Base-by-base conservation (phyloP, 2,113 vertebrate genomes). In the Toxostoma redivivum region DNA sequence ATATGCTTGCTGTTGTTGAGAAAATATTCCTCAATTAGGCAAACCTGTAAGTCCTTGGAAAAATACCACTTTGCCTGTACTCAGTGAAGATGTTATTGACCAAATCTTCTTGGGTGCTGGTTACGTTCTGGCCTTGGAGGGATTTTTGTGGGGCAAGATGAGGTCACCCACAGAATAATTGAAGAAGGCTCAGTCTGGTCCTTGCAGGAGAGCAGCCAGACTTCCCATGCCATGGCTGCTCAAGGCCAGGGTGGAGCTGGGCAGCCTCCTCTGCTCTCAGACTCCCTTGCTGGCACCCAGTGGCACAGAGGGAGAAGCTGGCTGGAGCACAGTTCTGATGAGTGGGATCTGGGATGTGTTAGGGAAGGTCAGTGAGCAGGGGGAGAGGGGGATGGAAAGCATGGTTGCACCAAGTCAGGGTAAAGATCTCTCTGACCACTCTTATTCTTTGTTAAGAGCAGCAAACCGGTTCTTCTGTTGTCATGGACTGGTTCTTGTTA, bases 21-120 rank as follows among this genome's bases (percentile, higher is more conserved):
- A 91, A 93, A 85, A 88, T 82, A 62, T 57, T 84, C 70, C 81
- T 57, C 77, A 91, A 54, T 94, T 58, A 95, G 69, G 56, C 60
- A 81, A 92, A 80, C 54, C 61, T 58, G 8, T 8, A 48, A 76
- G 42, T 71, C 53, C 57, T 58, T 72, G 70, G 84, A 71, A 89
- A 91, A 82, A 70, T 5, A 50, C 4, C 3, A 1, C 47, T 12
- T 81, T 79, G 45, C 18, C 40, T 82, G 11, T 64, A 10, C 22
- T 66, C 5, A 1, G 20, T 58, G 56, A 62, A 86, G 42, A 22
- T 15, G 6, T 14, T 62, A 15, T 37, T 48, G 53, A 33, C 9
- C 7, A 71, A 64, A 20, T 54, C n/a, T 44, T 76, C 15, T 38
- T 33, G 40, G 64, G 53, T 72, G 40, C 78, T 53, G 61, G 56